Base-by-base conservation (phyloP, 2,797 vertebrate species). In the Onychomys arenicola region DNA sequence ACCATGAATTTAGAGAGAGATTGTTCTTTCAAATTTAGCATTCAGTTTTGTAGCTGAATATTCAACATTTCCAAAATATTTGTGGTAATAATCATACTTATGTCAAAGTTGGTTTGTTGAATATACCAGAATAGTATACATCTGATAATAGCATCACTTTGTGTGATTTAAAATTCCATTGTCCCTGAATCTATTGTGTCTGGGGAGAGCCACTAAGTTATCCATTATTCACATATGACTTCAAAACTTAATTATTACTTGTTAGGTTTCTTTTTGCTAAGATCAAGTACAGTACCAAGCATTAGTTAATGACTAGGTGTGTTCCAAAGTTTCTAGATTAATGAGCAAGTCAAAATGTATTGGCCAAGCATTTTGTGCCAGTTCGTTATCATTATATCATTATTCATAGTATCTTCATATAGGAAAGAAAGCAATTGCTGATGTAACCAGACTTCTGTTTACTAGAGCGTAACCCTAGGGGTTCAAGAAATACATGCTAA, bases 281-380 rank as follows among this genome's bases (percentile, higher is more conserved):
- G 57, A 49, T 77, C 73, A 89, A 78, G 43, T 52, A 63, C 46
- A 37, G 23, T 67, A 78, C 9, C n/a, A 95, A 90, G 80, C 37
- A 78, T 52, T 86, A 49, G 61, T 92, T 97, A 97, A 96, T 95
- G 92, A 95, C 83, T 69, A 88, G n/a, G 86, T 84, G 92, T 65
- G n/a, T 82, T 92, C 59, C 86, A 93, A 95, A 87, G 96, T 96
- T 95, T 52, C 40, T 93, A 89, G 94, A 95, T 97, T 94, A 93
- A 95, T 91, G 96, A 96, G 59, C 73, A 96, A 95, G 94, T 95
- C 80, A 91, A 96, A 97, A 94, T 95, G 63, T 57, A 95, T 88
- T 82, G 89, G 89, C 52, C 80, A 57, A 94, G 37, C 55, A 55
- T 92, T 97, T 97, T 88, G 37, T 96, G 81, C 73, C 17, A 76